Conservation (phyloP, 2,888 invertebrate genomes). For the Mythimna impura region DNA sequence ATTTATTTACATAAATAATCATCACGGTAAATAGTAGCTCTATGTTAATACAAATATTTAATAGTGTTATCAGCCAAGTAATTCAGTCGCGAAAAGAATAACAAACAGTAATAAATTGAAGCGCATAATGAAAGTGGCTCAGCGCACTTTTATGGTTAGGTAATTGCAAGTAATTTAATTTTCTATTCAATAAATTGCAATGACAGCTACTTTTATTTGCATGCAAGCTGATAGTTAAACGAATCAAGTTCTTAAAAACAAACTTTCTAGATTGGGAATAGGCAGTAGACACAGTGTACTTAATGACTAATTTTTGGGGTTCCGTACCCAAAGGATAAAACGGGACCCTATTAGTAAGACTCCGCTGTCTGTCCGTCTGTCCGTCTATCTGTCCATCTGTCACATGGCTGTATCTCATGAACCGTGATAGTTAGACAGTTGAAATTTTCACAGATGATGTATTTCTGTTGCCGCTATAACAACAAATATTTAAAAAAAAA, state of each 20-base stretch:
- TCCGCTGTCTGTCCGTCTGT: no score
- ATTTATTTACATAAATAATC: not conserved
- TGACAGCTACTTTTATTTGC: not conserved
- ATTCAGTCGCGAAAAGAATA: constrained; percentile 1
- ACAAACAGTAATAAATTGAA: not conserved
- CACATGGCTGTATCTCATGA: no score
- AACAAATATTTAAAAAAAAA: no score
- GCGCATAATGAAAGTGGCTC: not conserved
- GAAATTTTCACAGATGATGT: no score
- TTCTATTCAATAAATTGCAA: not conserved
- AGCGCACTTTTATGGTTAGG: not conserved
- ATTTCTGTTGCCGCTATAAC: no score
- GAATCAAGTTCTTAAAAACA: constrained; percentile 6
- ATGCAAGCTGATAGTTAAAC: constrained; percentile 6
- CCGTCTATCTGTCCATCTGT: no score
- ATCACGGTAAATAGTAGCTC: not conserved
- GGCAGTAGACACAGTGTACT: not conserved
- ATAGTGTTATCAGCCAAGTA: not conserved
- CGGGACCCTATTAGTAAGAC: no score
- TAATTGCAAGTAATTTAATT: not conserved
- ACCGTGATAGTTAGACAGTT: no score
- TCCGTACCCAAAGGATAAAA: no score
- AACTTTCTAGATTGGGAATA: constrained; percentile 4
- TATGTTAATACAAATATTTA: not conserved
- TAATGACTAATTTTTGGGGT: no score